A percentile compares a stretch with the other conserved stretches of the same genome.
Conservation (phyloP, 2,113 vertebrate genomes). For the Colaptes auratus region DNA sequence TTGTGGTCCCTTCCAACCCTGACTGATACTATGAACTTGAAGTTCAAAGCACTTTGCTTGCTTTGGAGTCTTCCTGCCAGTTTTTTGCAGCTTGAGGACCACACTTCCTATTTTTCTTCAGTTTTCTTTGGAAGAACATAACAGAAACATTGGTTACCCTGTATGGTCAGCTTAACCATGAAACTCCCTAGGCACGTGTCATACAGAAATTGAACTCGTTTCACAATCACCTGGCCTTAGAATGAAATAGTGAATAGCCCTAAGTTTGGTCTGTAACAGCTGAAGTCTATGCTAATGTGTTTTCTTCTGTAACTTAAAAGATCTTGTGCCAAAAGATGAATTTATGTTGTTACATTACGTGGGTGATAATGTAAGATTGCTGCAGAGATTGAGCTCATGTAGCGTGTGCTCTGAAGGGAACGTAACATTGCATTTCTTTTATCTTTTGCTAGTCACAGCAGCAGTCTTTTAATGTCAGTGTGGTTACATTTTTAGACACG, state of each 20-base stretch:
- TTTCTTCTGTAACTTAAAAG: not conserved
- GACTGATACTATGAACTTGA: not conserved
- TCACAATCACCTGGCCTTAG: not conserved
- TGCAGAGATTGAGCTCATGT: not conserved
- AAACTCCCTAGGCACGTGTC: not conserved
- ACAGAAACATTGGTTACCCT: not conserved
- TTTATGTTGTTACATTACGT: not conserved
- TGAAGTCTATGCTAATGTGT: not conserved
- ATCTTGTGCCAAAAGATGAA: not conserved
- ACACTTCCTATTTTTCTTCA: not conserved
- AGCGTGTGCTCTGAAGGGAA: not conserved
- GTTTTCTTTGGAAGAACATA: not conserved
- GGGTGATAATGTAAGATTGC: not conserved
- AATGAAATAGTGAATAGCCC: not conserved
- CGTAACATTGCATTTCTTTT: not conserved
- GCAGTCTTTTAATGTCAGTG: not conserved
- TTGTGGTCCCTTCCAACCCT: too few relatives aligned
- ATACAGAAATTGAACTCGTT: not conserved
- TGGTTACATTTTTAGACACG: not conserved
- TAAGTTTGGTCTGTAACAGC: not conserved
- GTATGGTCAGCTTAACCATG: not conserved
- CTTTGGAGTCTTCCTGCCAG: not conserved
- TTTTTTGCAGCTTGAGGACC: not conserved
- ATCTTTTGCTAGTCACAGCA: not conserved
- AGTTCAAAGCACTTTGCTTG: not conserved